Evolutionary conservation across 2,113 vertebrate species (phyloP), one percentile per base, ranked within the genome.

Genomic region (Catagonus wagneri): DNA sequence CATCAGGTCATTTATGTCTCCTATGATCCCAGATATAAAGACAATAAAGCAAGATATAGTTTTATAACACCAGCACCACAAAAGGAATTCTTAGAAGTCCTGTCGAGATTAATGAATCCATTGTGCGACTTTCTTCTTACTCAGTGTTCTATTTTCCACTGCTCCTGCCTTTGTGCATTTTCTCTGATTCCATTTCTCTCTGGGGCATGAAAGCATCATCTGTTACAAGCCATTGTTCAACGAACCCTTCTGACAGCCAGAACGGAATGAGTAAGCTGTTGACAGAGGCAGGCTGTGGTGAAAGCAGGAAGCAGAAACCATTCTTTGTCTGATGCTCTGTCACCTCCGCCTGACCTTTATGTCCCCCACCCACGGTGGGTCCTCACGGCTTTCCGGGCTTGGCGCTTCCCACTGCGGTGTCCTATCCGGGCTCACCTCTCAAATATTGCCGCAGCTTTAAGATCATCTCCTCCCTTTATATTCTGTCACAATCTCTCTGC

Each of bases 191-290:
- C 50, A 14, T 68, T 90, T 95, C 52, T 87, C 89, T 87, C 32
- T 19, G 6, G 14, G 44, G 52, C 8, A 83, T 65, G 56, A 88
- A 85, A 75, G 58, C 7, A 12, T 80, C 79, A 52, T 61, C n/a
- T 80, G 86, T 90, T 56, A 50, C 25, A 83, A 83, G 81, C 32
- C 83, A 32, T 56, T 87, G 69, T 56, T 88, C 80, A 72, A 50
- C 8, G 56, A 66, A 56, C 13, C 27, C 11, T 52, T 83, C 4
- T 63, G 84, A 87, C 29, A 89, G 58, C 56, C 56, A 63, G 81
- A 74, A 65, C 52, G 85, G 68, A 93, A 39, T 11, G 39, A 63
- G 22, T 12, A 39, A 32, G 34, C 52, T 60, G 52, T 87, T n/a
- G 25, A 85, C 68, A 61, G 78, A 95, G 54, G 19, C 76, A 68